phyloP scores from a whole-genome alignment of 2,113 vertebrate species.

The Seriola dumerili region DNA sequence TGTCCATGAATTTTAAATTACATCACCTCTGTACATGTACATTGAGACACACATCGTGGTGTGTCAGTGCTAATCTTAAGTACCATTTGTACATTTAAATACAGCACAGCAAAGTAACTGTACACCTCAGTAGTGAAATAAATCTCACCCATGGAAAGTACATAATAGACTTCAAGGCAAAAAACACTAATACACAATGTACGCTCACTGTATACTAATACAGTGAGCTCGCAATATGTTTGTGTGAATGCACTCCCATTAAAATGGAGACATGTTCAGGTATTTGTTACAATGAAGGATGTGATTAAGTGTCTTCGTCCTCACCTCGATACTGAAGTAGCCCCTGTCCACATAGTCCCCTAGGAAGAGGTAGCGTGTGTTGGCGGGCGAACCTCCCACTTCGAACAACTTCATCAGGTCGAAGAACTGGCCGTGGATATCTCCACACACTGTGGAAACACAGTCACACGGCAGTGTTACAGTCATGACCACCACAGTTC shows the following conservation, averaged over 20 bases:
- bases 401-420: constrained; percentile 90
- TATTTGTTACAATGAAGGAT: not conserved
- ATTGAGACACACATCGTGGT: constrained; percentile 21
- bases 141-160: constrained; percentile 3
- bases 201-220: not conserved
- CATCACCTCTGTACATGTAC: constrained; percentile 8
- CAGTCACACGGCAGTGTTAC: constrained; percentile 11
- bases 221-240: not conserved
- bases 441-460: constrained; percentile 83
- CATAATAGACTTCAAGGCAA: constrained; percentile 12
- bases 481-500: not conserved
- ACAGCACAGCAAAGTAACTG: constrained; percentile 9
- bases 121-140: constrained; percentile 26
- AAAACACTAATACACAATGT: constrained; percentile 7
- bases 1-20: constrained; percentile 31
- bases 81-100: constrained; percentile 21
- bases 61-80: constrained; percentile 23
- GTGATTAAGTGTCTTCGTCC: constrained; percentile 6
- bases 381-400: constrained; percentile 87
- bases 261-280: not conserved
- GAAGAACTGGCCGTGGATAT: constrained; percentile 88
- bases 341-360: constrained; percentile 96
- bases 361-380: constrained; percentile 88
- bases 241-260: constrained; percentile 14
- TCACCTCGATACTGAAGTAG: constrained; percentile 92